Conservation (phyloP, 2,888 invertebrate species). For the Tethea ocularis region DNA sequence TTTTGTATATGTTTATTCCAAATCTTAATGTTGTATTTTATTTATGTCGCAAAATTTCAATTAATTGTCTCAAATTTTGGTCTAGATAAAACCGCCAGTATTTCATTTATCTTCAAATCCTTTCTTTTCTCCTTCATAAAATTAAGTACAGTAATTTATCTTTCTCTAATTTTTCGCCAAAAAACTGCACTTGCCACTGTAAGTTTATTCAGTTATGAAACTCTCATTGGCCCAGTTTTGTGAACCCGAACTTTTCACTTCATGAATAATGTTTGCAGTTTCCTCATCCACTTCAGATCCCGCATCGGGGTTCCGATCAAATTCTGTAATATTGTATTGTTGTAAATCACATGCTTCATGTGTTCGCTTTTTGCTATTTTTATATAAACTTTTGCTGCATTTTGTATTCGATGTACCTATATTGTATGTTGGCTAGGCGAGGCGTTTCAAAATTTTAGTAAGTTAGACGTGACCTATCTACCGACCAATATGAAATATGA, state of each 20-base stretch:
- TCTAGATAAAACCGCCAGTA: neutral
- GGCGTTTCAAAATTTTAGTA: neutral
- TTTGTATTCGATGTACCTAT: slow-evolving; percentile 1
- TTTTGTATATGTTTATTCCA: no score
- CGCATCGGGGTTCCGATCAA: slow-evolving; percentile 3
- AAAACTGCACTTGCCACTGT: neutral
- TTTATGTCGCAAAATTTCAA: neutral
- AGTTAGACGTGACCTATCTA: no score
- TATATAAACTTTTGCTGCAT: slow-evolving; percentile 4
- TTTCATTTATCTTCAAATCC: neutral
- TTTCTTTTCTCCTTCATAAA: neutral
- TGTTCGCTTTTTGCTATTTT: neutral
- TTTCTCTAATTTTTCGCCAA: neutral
- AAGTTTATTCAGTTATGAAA: slow-evolving; percentile 16
- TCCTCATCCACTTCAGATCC: slow-evolving; percentile 17
- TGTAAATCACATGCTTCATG: slow-evolving; percentile 32
- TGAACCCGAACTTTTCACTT: slow-evolving; percentile 26
- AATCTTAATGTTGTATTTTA: no score
- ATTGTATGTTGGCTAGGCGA: neutral
- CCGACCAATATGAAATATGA: neutral
- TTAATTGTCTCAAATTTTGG: neutral
- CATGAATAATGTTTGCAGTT: slow-evolving; percentile 39
- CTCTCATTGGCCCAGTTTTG: slow-evolving; percentile 35
- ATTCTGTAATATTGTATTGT: slow-evolving; percentile 20
- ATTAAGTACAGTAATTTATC: neutral